These are phyloP conservation scores for Drosophila arizonae DNA, from an alignment of 1,140 invertebrate genomes.

Conservation along the genomic window DNA sequence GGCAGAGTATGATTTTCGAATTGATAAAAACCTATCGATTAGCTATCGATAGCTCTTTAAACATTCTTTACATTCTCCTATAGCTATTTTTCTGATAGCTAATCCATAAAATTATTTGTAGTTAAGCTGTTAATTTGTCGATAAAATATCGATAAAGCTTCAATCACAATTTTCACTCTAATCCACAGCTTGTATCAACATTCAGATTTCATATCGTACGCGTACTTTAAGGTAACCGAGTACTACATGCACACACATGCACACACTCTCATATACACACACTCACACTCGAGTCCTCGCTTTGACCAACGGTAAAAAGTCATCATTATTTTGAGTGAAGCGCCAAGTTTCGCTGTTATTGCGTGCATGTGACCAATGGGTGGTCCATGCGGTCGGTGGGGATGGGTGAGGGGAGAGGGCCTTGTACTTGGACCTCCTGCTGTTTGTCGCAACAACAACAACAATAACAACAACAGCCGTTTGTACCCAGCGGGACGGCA, in stretches of 20 bases:
- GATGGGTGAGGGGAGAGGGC: not conserved
- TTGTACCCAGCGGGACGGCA: constrained; percentile 4
- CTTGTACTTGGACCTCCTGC: constrained; percentile 4
- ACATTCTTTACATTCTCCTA: too few relatives aligned
- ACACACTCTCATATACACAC: not conserved
- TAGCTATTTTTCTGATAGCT: too few relatives aligned
- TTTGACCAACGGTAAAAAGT: constrained; percentile 28
- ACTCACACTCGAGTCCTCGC: not conserved
- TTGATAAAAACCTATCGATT: too few relatives aligned
- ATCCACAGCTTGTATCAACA: not conserved
- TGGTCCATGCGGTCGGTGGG: not conserved
- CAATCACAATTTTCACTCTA: not conserved
- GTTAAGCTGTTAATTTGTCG: not conserved
- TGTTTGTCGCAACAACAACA: constrained; percentile 13
- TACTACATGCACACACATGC: not conserved
- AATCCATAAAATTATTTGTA: too few relatives aligned
- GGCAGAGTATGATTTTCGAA: too few relatives aligned
- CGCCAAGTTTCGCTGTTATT: constrained; percentile 13
- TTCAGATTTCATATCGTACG: not conserved
- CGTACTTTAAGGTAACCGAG: not conserved
- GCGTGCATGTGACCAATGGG: not conserved
- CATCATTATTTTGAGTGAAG: constrained; percentile 38
- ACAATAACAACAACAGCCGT: not conserved
- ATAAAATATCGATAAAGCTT: constrained; percentile 16
- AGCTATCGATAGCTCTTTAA: too few relatives aligned